These are phyloP conservation scores for Tuta absoluta DNA, from an alignment of 2,888 invertebrate genomes.

Conservation along the genomic window DNA sequence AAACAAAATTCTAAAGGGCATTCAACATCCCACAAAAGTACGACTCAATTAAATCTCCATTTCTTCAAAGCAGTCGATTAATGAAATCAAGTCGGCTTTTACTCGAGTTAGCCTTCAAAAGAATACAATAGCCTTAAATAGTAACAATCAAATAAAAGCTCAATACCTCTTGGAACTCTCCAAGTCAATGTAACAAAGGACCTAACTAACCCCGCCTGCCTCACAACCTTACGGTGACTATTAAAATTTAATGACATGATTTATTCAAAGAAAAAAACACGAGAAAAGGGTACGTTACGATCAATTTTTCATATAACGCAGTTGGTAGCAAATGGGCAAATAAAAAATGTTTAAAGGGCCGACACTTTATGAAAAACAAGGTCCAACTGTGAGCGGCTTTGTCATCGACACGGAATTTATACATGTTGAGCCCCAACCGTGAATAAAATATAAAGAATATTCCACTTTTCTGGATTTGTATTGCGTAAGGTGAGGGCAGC, in stretches of 20 bases:
- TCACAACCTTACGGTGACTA: slow-evolving; percentile 74
- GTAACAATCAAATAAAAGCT: slow-evolving; percentile 77
- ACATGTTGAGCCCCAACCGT: slow-evolving; percentile 75
- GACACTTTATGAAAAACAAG: slow-evolving; percentile 80
- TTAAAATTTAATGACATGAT: slow-evolving; percentile 82
- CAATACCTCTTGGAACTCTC: slow-evolving; percentile 59
- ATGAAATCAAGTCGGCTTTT: slow-evolving; percentile 81
- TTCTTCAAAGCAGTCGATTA: slow-evolving; percentile 78
- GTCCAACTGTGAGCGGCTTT: slow-evolving; percentile 71
- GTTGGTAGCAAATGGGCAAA: slow-evolving; percentile 81
- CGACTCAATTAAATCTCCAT: slow-evolving; percentile 81
- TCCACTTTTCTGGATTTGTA: slow-evolving; percentile 76
- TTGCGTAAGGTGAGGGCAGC: slow-evolving; percentile 62
- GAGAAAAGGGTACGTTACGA: slow-evolving; percentile 80
- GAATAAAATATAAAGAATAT: slow-evolving; percentile 77
- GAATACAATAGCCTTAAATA: slow-evolving; percentile 73
- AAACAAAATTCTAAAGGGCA: slow-evolving; percentile 56
- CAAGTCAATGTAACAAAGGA: slow-evolving; percentile 71
- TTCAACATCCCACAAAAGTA: slow-evolving; percentile 61
- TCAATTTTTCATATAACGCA: slow-evolving; percentile 81
- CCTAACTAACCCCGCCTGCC: slow-evolving; percentile 74
- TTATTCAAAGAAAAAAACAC: slow-evolving; percentile 73
- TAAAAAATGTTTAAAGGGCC: slow-evolving; percentile 79
- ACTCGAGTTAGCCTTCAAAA: slow-evolving; percentile 72
- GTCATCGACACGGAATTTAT: slow-evolving; percentile 77